These are phyloP conservation scores for Onthophagus sagittarius DNA, from an alignment of 2,888 invertebrate species.

Conservation along the genomic window DNA sequence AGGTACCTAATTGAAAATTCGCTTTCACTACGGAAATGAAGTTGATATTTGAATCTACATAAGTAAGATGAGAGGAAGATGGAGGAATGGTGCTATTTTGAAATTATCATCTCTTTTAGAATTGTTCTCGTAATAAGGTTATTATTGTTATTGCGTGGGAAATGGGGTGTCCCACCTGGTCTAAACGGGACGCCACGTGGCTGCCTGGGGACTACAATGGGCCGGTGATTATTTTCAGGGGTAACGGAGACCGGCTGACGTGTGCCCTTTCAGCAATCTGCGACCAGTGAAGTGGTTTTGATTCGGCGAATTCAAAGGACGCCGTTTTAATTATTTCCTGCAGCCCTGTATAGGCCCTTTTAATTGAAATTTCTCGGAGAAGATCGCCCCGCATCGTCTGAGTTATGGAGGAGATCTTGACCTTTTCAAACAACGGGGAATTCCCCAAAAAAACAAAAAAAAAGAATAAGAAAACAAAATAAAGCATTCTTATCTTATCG, in stretches of 20 bases:
- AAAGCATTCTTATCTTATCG: background rate
- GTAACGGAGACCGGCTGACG: background rate
- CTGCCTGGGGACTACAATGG: conserved; percentile 40
- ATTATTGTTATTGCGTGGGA: conserved; percentile 35
- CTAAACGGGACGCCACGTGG: conserved; percentile 38
- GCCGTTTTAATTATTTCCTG: conserved; percentile 20
- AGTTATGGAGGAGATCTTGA: background rate
- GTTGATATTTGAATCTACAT: background rate
- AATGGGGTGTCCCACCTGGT: conserved; percentile 31
- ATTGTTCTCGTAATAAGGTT: background rate
- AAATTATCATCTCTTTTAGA: background rate
- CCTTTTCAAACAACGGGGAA: too few relatives aligned
- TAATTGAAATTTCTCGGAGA: background rate
- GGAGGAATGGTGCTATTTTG: background rate
- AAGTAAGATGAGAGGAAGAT: background rate
- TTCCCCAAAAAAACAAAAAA: too few relatives aligned
- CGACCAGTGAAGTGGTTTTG: conserved; percentile 12
- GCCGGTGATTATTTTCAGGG: conserved; percentile 41
- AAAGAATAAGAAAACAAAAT: too few relatives aligned
- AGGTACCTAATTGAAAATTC: background rate
- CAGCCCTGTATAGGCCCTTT: background rate
- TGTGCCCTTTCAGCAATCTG: conserved; percentile 17
- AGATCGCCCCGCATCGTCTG: background rate
- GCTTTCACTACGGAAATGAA: background rate
- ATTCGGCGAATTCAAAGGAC: conserved; percentile 18